Evolutionary conservation across 2,113 vertebrate genomes (phyloP), one percentile per base, ranked within the genome.

Genomic region (Blennius ocellaris): DNA sequence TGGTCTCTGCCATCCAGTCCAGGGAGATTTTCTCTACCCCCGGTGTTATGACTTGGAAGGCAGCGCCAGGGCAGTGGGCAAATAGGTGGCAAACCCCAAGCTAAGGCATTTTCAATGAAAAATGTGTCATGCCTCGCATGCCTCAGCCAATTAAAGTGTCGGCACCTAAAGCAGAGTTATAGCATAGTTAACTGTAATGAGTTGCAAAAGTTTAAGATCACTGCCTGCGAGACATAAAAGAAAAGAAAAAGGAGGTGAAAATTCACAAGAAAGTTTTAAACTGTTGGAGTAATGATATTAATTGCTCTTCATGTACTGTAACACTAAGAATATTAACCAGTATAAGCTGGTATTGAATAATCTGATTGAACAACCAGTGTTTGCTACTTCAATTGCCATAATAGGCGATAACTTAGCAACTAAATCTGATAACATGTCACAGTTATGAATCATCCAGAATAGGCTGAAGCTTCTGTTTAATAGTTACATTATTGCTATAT

Each of bases 181-280:
- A 81, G 90, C 86, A 75, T 76, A 89, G 86, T 90, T 89, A 91
- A 87, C 72, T 54, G 81, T 84, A 87, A 89, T 87, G 86, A 86
- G 86, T 81, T 83, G 73, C 74, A 30, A 84, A 75, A 82, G 81
- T 84, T 88, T 84, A 78, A 85, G 69, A 87, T 75, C 73, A 64
- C 81, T 87, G 78, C 72, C 87, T 82, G 69, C 58, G 16, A 83
- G 82, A 83, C 82, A 85, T 87, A 88, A 87, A 89, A 80, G 54
- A 45, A 68, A 56, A 56, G 62, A 69, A 67, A 82, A 75, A 47
- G 55, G 71, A 54, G 76, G 61, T 64, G 61, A 21, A 71, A 79
- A 80, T 76, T 80, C 63, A 54, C 56, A 64, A 77, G 64, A 60
- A 87, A 82, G 78, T 83, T 82, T 59, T n/a, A 17, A 69, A 54